phyloP scores from a whole-genome alignment of 2,797 vertebrate species.

The Myiotriccus ornatus region DNA sequence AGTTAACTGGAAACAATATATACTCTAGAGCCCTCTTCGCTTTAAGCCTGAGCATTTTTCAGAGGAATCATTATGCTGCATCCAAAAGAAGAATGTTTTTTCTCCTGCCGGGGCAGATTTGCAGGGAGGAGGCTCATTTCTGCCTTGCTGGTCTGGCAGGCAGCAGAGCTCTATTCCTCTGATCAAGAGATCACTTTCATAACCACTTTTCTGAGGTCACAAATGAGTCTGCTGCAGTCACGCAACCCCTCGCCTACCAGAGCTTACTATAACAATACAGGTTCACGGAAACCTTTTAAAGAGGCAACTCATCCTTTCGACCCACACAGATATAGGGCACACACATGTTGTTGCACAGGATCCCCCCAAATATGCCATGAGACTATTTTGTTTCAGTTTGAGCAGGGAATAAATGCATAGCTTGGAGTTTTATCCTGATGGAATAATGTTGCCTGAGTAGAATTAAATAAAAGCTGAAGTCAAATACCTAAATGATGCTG shows the following conservation, averaged over 20 bases:
- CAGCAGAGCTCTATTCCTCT: conserved; percentile 67
- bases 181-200: conserved; percentile 88
- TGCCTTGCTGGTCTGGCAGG: conserved; percentile 75
- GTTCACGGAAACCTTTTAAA: conserved; percentile 68
- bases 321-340: neutral
- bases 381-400: neutral
- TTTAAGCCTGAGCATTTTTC: neutral
- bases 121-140: conserved; percentile 74
- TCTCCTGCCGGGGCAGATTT: conserved; percentile 35
- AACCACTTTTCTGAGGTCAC: conserved; percentile 91
- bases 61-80: neutral
- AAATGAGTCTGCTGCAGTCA: conserved; percentile 88
- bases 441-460: neutral
- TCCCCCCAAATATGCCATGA: neutral
- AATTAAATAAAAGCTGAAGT: neutral
- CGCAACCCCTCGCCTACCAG: conserved; percentile 79
- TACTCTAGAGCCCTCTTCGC: neutral
- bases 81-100: conserved; percentile 1
- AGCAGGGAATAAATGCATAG: neutral
- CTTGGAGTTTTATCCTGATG: neutral
- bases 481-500: neutral
- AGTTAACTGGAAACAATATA: neutral
- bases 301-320: conserved; percentile 40
- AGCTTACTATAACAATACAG: conserved; percentile 62
- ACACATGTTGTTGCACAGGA: accelerated